Percentiles rank a stretch among this genome's conserved stretches.
Evolutionary conservation across 2,888 invertebrate genomes (phyloP).

Genomic region (Drosophila suboccidentalis): DNA sequence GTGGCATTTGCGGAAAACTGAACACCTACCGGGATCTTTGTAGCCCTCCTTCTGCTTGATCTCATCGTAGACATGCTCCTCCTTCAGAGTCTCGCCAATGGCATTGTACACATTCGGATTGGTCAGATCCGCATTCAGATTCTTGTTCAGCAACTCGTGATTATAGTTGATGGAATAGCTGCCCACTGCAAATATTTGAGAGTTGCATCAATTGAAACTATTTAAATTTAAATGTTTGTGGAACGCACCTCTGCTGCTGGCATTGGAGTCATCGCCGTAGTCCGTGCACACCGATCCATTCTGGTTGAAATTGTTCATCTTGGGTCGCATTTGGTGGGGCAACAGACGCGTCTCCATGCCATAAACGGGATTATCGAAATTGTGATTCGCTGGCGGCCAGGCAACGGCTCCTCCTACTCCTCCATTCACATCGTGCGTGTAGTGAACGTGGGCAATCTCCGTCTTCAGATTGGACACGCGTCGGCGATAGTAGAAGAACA

Average conservation of each 20-base stretch:
- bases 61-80: constrained; percentile 95
- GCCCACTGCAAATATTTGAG: constrained; percentile 83
- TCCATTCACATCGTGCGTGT: constrained; percentile 91
- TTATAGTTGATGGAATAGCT: constrained; percentile 88
- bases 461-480: constrained; percentile 93
- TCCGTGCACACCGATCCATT: constrained; percentile 65
- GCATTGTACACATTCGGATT: constrained; percentile 94
- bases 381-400: constrained; percentile 86
- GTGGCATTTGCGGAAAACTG: not conserved
- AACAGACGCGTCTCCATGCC: constrained; percentile 88
- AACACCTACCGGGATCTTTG: constrained; percentile 88
- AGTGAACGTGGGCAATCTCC: constrained; percentile 94
- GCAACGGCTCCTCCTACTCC: constrained; percentile 67
- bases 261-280: constrained; percentile 86
- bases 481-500: constrained; percentile 92
- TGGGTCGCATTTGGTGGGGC: constrained; percentile 81
- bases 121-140: constrained; percentile 93
- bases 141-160: constrained; percentile 90
- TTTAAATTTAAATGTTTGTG: not conserved
- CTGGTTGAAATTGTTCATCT: constrained; percentile 85
- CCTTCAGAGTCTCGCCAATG: constrained; percentile 90
- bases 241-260: constrained; percentile 85
- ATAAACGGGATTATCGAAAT: constrained; percentile 97
- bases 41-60: constrained; percentile 92
- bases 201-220: not conserved